Evolutionary conservation across 2,888 invertebrate genomes (phyloP).

Genomic region (Trichopria drosophilae): DNA sequence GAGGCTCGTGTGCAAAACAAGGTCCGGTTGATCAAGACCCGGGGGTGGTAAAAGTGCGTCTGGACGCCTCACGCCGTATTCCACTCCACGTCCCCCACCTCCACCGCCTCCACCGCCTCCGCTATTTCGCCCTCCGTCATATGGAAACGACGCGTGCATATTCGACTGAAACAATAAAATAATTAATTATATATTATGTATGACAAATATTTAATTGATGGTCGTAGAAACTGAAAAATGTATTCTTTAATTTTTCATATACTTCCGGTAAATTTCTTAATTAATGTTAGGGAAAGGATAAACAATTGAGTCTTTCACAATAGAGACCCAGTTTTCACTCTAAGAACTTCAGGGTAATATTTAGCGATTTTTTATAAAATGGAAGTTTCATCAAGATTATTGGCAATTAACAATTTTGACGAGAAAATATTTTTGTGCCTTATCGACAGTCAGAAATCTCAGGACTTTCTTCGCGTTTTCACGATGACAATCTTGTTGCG

Average conservation of each 20-base stretch:
- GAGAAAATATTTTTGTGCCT: slow-evolving; percentile 5
- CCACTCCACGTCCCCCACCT: slow-evolving; percentile 50
- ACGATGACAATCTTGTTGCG: slow-evolving; percentile 17
- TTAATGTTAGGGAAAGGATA: too few species aligned
- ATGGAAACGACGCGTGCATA: slow-evolving; percentile 61
- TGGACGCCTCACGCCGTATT: slow-evolving; percentile 55
- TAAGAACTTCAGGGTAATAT: too few species aligned
- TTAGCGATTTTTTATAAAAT: too few species aligned
- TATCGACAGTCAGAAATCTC: slow-evolving; percentile 16
- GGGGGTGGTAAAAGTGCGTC: slow-evolving; percentile 56
- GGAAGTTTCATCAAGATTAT: too few species aligned
- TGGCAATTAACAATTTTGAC: too few species aligned
- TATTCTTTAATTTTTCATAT: too few species aligned
- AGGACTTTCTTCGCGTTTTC: slow-evolving; percentile 11
- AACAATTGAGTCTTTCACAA: too few species aligned
- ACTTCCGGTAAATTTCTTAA: too few species aligned
- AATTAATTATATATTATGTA: too few species aligned
- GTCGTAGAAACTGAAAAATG: too few species aligned
- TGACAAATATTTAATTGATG: too few species aligned
- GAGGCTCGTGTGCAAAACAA: slow-evolving; percentile 57
- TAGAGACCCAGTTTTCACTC: too few species aligned
- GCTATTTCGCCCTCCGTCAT: slow-evolving; percentile 58
- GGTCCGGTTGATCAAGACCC: slow-evolving; percentile 56
- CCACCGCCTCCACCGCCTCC: slow-evolving; percentile 55
- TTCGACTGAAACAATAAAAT: slow-evolving; percentile 55